These are phyloP conservation scores for Myzus persicae DNA, from an alignment of 1,140 invertebrate species.

Conservation along the genomic window DNA sequence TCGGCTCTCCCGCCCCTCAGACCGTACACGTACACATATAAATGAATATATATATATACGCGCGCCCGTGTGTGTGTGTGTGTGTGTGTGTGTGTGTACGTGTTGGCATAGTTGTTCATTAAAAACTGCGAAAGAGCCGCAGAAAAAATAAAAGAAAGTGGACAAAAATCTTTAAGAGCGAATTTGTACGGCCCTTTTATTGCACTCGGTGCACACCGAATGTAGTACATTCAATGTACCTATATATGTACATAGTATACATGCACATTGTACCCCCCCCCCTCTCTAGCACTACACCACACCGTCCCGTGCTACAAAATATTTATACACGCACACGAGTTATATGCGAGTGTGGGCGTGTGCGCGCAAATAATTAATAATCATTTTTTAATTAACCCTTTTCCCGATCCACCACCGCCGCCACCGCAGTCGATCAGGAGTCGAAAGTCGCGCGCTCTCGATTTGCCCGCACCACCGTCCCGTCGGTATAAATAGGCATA, in stretches of 20 bases:
- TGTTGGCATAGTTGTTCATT: slow-evolving; percentile 28
- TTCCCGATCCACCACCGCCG: not conserved
- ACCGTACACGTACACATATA: not conserved
- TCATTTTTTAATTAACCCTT: slow-evolving; percentile 33
- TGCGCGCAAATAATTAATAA: slow-evolving; percentile 20
- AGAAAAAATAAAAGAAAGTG: slow-evolving; percentile 52
- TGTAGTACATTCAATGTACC: not conserved
- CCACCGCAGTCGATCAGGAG: not conserved
- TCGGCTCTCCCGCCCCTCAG: not conserved
- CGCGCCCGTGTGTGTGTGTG: not conserved
- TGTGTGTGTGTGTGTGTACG: not conserved
- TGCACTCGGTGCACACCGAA: not conserved
- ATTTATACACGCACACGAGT: not conserved
- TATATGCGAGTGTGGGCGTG: not conserved
- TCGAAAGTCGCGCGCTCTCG: not conserved
- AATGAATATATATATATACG: not conserved
- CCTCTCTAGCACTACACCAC: not conserved
- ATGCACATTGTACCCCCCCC: not conserved
- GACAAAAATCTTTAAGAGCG: slow-evolving; percentile 54
- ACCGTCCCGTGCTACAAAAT: not conserved
- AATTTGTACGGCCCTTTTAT: slow-evolving; percentile 26
- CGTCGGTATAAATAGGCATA: not conserved
- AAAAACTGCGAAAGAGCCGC: slow-evolving; percentile 48
- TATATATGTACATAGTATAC: not conserved
- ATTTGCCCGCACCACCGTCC: not conserved